Conservation (phyloP, 1,140 invertebrate species). For the Leptinotarsa texana region DNA sequence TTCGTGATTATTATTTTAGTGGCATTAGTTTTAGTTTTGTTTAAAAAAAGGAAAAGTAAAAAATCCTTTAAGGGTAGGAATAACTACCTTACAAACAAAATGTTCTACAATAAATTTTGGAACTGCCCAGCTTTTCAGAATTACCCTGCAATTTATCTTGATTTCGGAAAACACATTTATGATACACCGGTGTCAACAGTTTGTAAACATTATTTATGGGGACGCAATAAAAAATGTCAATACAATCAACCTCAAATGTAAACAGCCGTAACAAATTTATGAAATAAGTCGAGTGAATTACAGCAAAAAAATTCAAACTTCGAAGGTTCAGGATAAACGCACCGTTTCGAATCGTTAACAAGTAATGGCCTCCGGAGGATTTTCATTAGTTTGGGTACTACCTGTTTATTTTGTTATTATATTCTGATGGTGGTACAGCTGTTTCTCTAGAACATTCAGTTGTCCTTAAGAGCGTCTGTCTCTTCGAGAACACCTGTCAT, state of each 20-base stretch:
- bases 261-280: not conserved
- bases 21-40: no score
- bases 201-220: conserved; percentile 1
- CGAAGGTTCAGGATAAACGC: not conserved
- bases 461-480: not conserved
- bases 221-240: not conserved
- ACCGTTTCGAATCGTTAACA: not conserved
- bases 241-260: conserved; percentile 6
- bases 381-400: not conserved
- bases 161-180: not conserved
- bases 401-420: not conserved
- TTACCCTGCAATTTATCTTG: no score
- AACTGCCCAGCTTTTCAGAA: no score
- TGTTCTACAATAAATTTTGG: no score
- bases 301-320: not conserved
- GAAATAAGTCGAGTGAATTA: not conserved
- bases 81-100: no score
- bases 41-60: not conserved
- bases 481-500: not conserved
- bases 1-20: no score
- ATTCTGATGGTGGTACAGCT: not conserved
- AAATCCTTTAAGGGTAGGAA: no score
- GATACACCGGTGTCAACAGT: not conserved
- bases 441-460: not conserved
- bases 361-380: not conserved